These are phyloP conservation scores for Sterrhoptilus dennistouni DNA, from an alignment of 2,113 vertebrate species.

Conservation along the genomic window DNA sequence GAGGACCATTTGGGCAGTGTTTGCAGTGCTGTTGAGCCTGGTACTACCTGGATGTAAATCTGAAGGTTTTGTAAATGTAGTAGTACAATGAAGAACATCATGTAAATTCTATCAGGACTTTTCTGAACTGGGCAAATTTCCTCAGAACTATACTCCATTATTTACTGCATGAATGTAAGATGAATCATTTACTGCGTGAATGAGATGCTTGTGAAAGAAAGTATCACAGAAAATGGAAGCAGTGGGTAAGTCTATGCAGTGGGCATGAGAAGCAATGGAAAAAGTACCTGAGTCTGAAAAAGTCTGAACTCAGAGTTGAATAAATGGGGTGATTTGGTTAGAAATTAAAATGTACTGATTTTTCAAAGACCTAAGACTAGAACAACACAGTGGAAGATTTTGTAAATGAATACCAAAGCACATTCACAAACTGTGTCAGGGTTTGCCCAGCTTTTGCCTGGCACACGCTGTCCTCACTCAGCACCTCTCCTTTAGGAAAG, in stretches of 20 bases:
- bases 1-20: neutral
- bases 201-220: neutral
- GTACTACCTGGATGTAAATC: neutral
- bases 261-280: neutral
- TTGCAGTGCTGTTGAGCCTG: neutral
- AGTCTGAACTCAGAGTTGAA: neutral
- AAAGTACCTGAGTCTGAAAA: neutral
- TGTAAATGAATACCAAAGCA: neutral
- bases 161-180: neutral
- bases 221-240: neutral
- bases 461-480: neutral
- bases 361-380: neutral
- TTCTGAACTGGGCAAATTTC: accelerated
- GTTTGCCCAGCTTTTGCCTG: neutral
- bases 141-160: neutral
- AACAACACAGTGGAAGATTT: neutral
- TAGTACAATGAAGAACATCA: neutral
- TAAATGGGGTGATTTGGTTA: neutral
- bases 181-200: neutral
- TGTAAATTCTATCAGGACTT: neutral
- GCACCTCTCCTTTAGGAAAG: neutral
- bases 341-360: neutral
- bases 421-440: neutral
- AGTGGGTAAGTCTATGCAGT: neutral
- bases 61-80: neutral